Evolutionary conservation across 2,888 invertebrate species (phyloP), one percentile per base, ranked within the genome.

Genomic region (Mythimna vitellina): DNA sequence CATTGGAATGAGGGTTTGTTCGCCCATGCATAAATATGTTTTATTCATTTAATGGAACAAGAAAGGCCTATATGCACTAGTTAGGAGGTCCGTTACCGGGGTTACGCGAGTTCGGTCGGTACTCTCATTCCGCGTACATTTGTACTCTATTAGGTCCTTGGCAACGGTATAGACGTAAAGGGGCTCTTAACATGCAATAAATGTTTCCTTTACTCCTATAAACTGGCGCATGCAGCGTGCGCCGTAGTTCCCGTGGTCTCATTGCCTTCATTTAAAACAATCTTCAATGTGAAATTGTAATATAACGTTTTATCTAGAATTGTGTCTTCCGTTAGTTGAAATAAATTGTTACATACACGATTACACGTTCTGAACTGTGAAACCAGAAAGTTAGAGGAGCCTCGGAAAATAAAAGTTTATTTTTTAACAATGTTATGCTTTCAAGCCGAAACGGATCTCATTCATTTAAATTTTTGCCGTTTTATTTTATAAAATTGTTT

Each of bases 121-220:
- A 78, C 80, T 81, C 79, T 86, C 86, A 81, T 86, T 88, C 78
- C 77, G 81, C 60, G 76, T 77, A 83, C 80, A 84, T 81, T 85
- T 81, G 78, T 88, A 88, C 87, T 88, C 84, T 89, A 90, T 91
- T 90, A 91, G 86, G 87, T 89, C 87, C 90, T 93, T 93, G 93
- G 92, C 92, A 93, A 86, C 88, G 83, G 88, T 90, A 92, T 90
- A 92, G 92, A 92, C 92, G 89, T 93, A 92, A 94, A 91, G 91
- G 87, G 91, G 91, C 90, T 91, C 91, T 93, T 93, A 93, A 91
- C 92, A 92, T 93, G 92, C 93, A 91, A 93, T 93, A 93, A 94
- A 94, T 93, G 92, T 93, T 92, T 92, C 91, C 91, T 91, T 89
- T 90, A 90, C 88, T 90, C 88, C 90, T 88, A 92, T 92, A 92